Evolutionary conservation across 2,113 vertebrate genomes (phyloP), one percentile per base, ranked within the genome.

Genomic region (Neolamprologus longior): DNA sequence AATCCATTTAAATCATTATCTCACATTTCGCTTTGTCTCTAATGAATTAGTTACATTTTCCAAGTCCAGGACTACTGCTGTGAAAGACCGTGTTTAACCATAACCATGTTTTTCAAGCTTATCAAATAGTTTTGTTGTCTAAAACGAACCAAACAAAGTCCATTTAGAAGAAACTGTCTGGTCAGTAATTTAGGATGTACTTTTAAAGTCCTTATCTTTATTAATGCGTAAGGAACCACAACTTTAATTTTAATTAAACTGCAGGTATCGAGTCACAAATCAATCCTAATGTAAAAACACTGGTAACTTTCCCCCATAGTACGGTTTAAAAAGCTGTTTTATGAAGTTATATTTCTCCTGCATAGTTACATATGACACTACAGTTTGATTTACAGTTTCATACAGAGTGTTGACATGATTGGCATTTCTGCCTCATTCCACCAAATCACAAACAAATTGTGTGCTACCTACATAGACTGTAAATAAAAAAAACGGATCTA

Each of bases 1-100:
- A 82, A 84, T 68, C 80, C n/a, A 86, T 52, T 89, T 33, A 55
- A 90, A 90, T 87, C 78, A 81, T 86, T 71, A 84, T 84, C 80
- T 85, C 53, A 53, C 33, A 83, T 71, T 81, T 66, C 14, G 19
- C 78, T 86, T 81, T 28, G 61, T 84, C 42, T 86, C 80, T 88
- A 42, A 66, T 35, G 10, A 66, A 66, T 68, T 40, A 40, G 35
- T 21, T 68, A 14, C 12, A 40, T 40, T 68, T 71, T 42, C 33
- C 11, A 68, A 21, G 19, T 71, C 37, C 37, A 45, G 71, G 42
- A 50, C 45, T 28, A 28, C 9, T 76, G 15, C 14, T 50, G 14
- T 50, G 24, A 50, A 76, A 50, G 42, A 78, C 57, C 14, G 4
- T 76, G 14, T 76, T 76, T 31, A 50, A 19, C 24, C 24, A 28